phyloP scores from a whole-genome alignment of 1,140 invertebrate species.

The Trichonephila clavata region DNA sequence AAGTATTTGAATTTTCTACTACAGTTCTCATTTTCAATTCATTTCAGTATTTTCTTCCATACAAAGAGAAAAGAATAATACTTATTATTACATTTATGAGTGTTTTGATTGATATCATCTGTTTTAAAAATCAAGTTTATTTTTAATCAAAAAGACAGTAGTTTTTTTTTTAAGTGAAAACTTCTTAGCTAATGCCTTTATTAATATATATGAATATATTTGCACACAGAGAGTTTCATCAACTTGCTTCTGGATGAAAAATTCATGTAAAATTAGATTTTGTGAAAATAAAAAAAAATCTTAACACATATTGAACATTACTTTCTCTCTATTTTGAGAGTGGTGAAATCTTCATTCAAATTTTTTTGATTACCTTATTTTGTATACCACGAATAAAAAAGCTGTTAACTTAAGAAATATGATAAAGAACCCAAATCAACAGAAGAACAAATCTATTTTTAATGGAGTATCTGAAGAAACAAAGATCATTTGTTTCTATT shows the following conservation, averaged over 20 bases:
- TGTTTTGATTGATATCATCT: too few species aligned
- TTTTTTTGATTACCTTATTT: background rate
- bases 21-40: too few species aligned
- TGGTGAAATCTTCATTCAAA: background rate
- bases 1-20: too few species aligned
- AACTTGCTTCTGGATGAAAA: background rate
- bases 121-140: too few species aligned
- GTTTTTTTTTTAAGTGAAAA: too few species aligned
- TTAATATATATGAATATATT: too few species aligned
- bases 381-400: background rate
- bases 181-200: too few species aligned
- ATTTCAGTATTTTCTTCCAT: too few species aligned
- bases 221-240: too few species aligned
- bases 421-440: background rate
- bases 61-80: too few species aligned
- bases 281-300: background rate
- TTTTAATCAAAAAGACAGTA: too few species aligned
- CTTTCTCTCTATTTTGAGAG: background rate
- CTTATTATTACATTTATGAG: too few species aligned
- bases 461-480: background rate
- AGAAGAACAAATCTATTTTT: background rate
- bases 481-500: background rate
- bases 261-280: background rate
- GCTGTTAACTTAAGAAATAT: background rate
- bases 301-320: background rate